A percentile compares a stretch with the other conserved stretches of the same genome.
Evolutionary conservation across 2,888 invertebrate species (phyloP).

Genomic region (Julus scanicus): DNA sequence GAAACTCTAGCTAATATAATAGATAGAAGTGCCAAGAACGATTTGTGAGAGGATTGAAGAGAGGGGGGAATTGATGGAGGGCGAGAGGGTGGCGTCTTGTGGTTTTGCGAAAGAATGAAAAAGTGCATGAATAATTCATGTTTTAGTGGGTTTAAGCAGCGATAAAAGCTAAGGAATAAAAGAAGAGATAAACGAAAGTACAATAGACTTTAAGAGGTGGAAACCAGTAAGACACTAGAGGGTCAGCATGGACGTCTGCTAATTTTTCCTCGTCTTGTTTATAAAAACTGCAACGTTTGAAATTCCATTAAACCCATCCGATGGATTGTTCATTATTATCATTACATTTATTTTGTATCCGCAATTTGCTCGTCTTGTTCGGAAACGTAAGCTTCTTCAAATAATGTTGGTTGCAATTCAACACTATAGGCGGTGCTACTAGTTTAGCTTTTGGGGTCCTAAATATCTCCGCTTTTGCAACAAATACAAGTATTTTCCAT

Average conservation of each 20-base stretch:
- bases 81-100: constrained; percentile 38
- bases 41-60: constrained; percentile 46
- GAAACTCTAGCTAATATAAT: constrained; percentile 42
- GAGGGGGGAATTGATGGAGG: constrained; percentile 49
- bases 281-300: not conserved
- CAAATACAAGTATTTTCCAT: too few relatives aligned
- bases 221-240: not conserved
- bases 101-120: constrained; percentile 38
- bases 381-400: not conserved
- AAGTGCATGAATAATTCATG: constrained; percentile 42
- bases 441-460: too few relatives aligned
- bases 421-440: too few relatives aligned
- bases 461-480: too few relatives aligned
- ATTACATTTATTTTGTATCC: not conserved
- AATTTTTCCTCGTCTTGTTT: constrained; percentile 7
- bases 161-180: constrained; percentile 30
- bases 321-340: not conserved
- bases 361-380: not conserved
- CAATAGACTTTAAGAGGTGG: constrained; percentile 29
- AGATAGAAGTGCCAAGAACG: constrained; percentile 42
- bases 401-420: not conserved
- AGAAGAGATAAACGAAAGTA: constrained; percentile 38
- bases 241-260: not conserved
- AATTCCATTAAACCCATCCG: not conserved
- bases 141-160: constrained; percentile 30